Conservation (phyloP, 2,113 vertebrate genomes). For the Pomatostomus ruficeps region DNA sequence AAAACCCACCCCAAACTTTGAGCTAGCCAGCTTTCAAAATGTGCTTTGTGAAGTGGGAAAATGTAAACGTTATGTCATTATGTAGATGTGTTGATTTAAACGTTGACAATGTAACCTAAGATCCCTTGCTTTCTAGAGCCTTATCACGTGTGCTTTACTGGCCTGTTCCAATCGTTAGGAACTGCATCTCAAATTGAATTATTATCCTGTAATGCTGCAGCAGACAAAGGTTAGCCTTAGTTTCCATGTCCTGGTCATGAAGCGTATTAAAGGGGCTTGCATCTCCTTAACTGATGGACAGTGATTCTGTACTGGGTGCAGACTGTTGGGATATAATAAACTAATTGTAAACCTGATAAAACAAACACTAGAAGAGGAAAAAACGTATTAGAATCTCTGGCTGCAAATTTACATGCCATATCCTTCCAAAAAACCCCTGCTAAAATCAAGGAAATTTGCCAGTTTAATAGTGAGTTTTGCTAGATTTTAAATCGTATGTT, state of each 20-base stretch:
- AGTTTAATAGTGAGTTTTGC: neutral
- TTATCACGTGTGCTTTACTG: neutral
- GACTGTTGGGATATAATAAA: neutral
- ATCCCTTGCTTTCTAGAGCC: neutral
- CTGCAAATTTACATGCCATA: neutral
- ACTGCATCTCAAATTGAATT: neutral
- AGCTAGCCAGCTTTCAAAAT: neutral
- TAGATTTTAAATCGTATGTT: neutral
- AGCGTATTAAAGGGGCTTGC: neutral
- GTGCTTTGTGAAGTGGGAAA: neutral
- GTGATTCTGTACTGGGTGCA: neutral
- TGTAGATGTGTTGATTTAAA: neutral
- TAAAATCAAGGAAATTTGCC: neutral
- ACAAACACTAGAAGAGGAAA: neutral
- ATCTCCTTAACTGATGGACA: neutral
- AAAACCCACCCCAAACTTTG: neutral
- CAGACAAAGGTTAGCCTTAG: neutral
- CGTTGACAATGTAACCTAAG: neutral
- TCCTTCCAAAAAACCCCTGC: neutral
- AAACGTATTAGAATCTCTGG: neutral
- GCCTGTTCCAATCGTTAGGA: accelerated
- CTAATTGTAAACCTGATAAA: neutral
- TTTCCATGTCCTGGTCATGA: neutral
- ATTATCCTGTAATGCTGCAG: neutral
- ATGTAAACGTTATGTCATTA: accelerated